Base-by-base conservation (phyloP, 1,140 invertebrate species). In the Drosophila lowei region DNA sequence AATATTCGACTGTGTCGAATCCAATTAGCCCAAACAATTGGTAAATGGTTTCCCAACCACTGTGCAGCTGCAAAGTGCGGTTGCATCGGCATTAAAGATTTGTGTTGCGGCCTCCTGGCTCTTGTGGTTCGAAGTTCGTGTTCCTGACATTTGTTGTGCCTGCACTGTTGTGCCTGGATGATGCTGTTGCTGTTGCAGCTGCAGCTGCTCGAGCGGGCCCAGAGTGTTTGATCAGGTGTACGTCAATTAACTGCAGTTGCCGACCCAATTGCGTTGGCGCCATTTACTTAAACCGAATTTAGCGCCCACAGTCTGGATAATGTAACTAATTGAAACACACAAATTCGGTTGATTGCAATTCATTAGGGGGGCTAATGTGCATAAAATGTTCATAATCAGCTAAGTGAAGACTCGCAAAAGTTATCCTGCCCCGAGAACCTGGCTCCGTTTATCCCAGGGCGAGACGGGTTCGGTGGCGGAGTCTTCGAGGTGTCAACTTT, bases 221-320 rank as follows among this genome's bases (percentile, higher is more conserved):
- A 8, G 30, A 9, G 49, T 86, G 67, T 85, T 85, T 80, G 60
- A 56, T 80, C 64, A 81, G 68, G 60, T 81, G 74, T 59, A 54
- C 67, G 65, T 75, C 83, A 81, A 86, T 86, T 86, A 86, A 86
- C 70, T 88, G 73, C 73, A 67, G 81, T 60, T 49, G 43, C 42
- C 68, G 78, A 77, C 70, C 77, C 73, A 85, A 86, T 78, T 85
- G 81, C 72, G 81, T 86, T 85, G 80, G 77, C 73, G 81, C 83
- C 74, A 71, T 75, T 53, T 68, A 68, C 71, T 81, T 88, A 81
- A 86, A 78, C 81, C 66, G 65, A 81, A 77, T 81, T 88, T 86
- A 75, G 80, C 60, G 81, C 65, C 61, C 52, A 58, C 58, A 61
- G 55, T 88, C 64, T 53, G 75, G 47, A 4, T 38, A 38, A 13